Percentiles rank a stretch among this genome's conserved stretches.
phyloP scores from a whole-genome alignment of 2,888 invertebrate genomes.

The Drosophila falleni region DNA sequence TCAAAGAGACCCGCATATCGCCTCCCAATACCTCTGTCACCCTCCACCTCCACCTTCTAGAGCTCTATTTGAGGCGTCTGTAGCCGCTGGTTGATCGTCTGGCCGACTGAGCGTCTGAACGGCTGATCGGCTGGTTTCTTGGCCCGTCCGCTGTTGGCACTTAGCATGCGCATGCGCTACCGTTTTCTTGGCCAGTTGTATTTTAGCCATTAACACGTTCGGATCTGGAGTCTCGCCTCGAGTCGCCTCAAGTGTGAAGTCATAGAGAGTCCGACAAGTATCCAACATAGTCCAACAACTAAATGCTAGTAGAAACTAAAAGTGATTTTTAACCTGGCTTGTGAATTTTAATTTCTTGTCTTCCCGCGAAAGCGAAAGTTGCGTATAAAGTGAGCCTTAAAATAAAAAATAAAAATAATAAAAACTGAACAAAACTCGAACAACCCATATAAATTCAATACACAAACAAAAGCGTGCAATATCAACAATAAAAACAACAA shows the following conservation, averaged over 20 bases:
- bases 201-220: slow-evolving; percentile 84
- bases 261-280: slow-evolving; percentile 30
- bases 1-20: slow-evolving; percentile 29
- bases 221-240: slow-evolving; percentile 69
- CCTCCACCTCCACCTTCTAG: background rate
- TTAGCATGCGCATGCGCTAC: slow-evolving; percentile 80
- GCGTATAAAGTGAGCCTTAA: slow-evolving; percentile 55
- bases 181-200: slow-evolving; percentile 82
- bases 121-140: slow-evolving; percentile 28
- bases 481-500: slow-evolving; percentile 22
- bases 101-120: slow-evolving; percentile 14
- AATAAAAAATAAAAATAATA: slow-evolving; percentile 20
- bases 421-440: slow-evolving; percentile 10
- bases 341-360: slow-evolving; percentile 20
- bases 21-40: slow-evolving; percentile 4
- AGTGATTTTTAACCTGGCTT: slow-evolving; percentile 52
- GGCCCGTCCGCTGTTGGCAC: slow-evolving; percentile 45
- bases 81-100: slow-evolving; percentile 21
- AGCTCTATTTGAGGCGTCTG: slow-evolving; percentile 22
- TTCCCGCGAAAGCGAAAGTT: slow-evolving; percentile 73
- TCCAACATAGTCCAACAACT: slow-evolving; percentile 25
- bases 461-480: slow-evolving; percentile 46
- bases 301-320: slow-evolving; percentile 50
- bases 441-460: slow-evolving; percentile 6
- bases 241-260: slow-evolving; percentile 65